phyloP scores from a whole-genome alignment of 2,113 vertebrate species.

The Pseudorectes ferrugineus region DNA sequence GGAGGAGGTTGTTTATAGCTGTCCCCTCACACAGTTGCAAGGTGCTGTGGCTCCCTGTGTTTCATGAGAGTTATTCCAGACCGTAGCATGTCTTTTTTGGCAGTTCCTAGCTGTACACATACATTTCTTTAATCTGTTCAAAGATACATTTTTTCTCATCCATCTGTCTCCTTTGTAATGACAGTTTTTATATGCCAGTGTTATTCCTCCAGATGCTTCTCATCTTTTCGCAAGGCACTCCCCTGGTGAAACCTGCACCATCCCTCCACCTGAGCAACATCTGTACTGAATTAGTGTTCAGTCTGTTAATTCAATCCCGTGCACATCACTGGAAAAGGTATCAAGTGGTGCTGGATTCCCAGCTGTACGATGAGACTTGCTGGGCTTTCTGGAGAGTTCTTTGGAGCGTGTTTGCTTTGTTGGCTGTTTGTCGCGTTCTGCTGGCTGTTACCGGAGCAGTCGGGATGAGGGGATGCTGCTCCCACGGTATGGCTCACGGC shows the following conservation, averaged over 20 bases:
- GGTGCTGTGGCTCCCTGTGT: neutral
- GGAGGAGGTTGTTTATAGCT: neutral
- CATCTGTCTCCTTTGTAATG: neutral
- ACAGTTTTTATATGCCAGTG: neutral
- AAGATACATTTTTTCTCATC: neutral
- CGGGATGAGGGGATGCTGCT: neutral
- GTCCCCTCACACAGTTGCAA: neutral
- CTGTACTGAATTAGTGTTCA: neutral
- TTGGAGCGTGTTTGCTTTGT: neutral
- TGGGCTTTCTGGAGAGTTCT: neutral
- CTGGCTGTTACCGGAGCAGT: neutral
- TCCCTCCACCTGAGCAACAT: conserved; percentile 4
- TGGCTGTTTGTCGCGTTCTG: neutral
- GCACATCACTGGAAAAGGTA: neutral
- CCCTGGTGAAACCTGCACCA: neutral
- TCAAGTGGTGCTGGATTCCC: neutral
- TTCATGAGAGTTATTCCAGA: neutral
- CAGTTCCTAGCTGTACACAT: neutral
- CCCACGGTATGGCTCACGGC: neutral
- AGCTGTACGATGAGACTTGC: neutral
- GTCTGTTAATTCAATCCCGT: neutral
- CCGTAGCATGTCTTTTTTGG: neutral
- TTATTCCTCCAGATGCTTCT: neutral
- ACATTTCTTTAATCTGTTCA: neutral
- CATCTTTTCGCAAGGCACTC: neutral